phyloP scores from a whole-genome alignment of 2,113 vertebrate genomes.

The Mirounga angustirostris region DNA sequence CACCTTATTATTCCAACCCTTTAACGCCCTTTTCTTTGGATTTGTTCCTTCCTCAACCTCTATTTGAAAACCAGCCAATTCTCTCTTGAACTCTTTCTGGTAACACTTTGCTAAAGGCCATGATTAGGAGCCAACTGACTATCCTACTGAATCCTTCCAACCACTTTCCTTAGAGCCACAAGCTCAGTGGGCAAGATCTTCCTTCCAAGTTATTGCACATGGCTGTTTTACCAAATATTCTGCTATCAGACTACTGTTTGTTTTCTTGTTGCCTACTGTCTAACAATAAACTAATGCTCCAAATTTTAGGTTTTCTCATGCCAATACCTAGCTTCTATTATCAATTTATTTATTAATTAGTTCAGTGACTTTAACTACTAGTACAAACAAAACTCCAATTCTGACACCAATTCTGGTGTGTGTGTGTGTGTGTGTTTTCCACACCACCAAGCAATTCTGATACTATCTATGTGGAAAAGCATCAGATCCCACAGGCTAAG shows the following conservation, averaged over 20 bases:
- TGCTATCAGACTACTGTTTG: background rate
- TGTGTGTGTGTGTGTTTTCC: background rate
- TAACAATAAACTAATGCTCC: background rate
- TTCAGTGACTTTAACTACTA: background rate
- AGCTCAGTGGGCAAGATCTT: background rate
- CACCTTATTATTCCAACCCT: background rate
- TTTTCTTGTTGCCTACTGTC: background rate
- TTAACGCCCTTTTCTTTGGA: background rate
- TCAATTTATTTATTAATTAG: background rate
- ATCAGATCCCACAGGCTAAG: background rate
- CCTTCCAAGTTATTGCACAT: background rate
- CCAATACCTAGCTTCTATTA: background rate
- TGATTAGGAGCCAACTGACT: background rate
- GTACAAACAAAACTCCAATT: background rate
- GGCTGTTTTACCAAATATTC: conserved; percentile 20
- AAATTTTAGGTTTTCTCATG: background rate
- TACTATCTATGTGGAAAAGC: background rate
- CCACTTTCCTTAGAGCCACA: background rate
- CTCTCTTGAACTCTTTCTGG: background rate
- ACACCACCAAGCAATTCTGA: background rate
- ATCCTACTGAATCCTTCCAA: background rate
- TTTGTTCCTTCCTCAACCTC: background rate
- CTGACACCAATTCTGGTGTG: background rate
- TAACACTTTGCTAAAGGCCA: background rate
- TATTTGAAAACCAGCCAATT: conserved; percentile 16